A percentile compares a stretch with the other conserved stretches of the same genome.
phyloP scores from a whole-genome alignment of 2,888 invertebrate genomes.

The Nemotelus nigrinus region DNA sequence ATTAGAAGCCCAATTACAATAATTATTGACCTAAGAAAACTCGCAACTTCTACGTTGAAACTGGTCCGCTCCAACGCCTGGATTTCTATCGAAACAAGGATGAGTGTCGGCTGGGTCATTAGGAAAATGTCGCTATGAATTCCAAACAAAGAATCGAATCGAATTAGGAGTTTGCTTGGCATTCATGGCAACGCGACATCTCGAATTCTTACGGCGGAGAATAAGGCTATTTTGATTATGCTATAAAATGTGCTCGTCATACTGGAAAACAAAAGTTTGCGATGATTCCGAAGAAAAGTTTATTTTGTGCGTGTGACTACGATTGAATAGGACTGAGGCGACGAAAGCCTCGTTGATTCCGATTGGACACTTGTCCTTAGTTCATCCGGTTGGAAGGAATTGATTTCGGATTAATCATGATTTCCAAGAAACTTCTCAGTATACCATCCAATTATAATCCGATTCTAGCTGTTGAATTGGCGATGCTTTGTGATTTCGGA shows the following conservation, averaged over 20 bases:
- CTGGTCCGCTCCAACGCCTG: neutral
- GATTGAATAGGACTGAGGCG: too few species aligned
- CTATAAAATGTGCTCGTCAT: constrained; percentile 9
- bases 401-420: neutral
- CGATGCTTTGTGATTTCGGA: too few species aligned
- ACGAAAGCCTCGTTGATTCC: too few species aligned
- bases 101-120: neutral
- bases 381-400: neutral
- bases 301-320: too few species aligned
- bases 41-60: constrained; percentile 12
- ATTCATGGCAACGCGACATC: neutral
- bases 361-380: too few species aligned
- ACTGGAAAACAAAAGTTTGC: neutral
- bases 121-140: constrained; percentile 8
- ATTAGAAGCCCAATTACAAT: constrained; percentile 28
- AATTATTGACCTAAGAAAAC: constrained; percentile 14
- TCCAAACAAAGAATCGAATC: neutral
- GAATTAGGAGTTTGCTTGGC: neutral
- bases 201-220: neutral
- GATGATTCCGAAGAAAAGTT: too few species aligned
- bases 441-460: neutral
- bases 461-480: neutral
- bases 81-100: neutral
- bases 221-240: constrained; percentile 11
- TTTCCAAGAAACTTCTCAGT: neutral